Conservation (phyloP, 2,797 vertebrate species). For the Melanotaenia boesemani region DNA sequence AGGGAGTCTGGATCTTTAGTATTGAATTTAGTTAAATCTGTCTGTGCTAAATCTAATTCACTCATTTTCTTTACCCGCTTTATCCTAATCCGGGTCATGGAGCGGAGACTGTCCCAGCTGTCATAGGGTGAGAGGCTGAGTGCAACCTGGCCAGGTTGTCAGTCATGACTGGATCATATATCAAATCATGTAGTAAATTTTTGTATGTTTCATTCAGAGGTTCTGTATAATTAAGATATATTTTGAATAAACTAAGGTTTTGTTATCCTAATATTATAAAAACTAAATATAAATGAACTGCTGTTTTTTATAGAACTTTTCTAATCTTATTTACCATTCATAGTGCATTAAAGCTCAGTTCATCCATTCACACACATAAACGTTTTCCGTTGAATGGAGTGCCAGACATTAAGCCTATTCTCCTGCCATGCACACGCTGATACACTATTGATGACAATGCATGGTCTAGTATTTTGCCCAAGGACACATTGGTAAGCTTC, state of each 20-base stretch:
- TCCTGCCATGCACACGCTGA: not conserved
- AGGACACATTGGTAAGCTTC: not conserved
- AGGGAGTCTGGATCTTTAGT: not conserved
- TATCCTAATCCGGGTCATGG: not conserved
- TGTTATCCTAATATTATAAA: not conserved
- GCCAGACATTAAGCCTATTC: not conserved
- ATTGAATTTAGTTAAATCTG: constrained; percentile 4
- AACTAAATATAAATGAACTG: not conserved
- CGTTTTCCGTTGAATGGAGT: not conserved
- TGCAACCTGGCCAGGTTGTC: not conserved
- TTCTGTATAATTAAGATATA: not conserved
- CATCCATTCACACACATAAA: not conserved
- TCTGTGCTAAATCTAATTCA: not conserved
- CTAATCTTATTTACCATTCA: not conserved
- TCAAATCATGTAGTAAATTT: not conserved
- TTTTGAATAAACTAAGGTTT: not conserved
- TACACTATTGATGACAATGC: not conserved
- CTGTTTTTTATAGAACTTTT: not conserved
- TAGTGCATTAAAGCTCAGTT: not conserved
- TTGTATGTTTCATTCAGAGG: not conserved
- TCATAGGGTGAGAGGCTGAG: not conserved
- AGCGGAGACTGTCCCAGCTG: not conserved
- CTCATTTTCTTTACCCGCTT: not conserved
- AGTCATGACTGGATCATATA: not conserved
- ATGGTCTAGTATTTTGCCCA: not conserved